Conservation (phyloP, 2,113 vertebrate genomes). For the Nyctibius bracteatus region DNA sequence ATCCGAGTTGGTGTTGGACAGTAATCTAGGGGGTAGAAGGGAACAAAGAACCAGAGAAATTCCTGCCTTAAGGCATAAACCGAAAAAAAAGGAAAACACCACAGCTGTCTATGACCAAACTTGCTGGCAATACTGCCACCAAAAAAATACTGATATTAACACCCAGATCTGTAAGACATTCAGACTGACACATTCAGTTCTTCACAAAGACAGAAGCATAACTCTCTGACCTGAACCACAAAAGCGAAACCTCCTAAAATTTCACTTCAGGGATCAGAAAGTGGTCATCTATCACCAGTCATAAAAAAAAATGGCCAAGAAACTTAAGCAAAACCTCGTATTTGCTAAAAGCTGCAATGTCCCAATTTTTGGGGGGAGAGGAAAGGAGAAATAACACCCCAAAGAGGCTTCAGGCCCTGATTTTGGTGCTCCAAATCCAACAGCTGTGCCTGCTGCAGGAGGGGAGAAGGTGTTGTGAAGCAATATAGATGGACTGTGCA, state of each 20-base stretch:
- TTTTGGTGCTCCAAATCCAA: background rate
- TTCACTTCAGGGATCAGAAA: background rate
- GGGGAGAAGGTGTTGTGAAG: background rate
- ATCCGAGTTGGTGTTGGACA: background rate
- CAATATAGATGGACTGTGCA: background rate
- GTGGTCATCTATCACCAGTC: background rate
- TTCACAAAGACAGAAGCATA: background rate
- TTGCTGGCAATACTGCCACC: background rate
- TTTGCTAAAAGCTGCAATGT: background rate
- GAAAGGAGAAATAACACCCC: background rate
- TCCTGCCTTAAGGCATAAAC: background rate
- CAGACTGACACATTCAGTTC: background rate
- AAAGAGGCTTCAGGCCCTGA: background rate
- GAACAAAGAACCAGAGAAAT: background rate
- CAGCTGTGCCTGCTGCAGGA: background rate
- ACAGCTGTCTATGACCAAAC: background rate
- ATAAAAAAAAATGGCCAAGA: background rate
- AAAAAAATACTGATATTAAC: background rate
- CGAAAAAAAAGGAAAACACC: background rate
- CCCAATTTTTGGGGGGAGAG: background rate
- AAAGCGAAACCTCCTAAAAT: background rate
- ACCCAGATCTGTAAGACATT: background rate
- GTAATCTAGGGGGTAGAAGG: background rate
- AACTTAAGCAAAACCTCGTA: background rate
- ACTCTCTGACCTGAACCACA: background rate